Conservation (phyloP, 1,140 invertebrate species). For the Drosophila nikananu region DNA sequence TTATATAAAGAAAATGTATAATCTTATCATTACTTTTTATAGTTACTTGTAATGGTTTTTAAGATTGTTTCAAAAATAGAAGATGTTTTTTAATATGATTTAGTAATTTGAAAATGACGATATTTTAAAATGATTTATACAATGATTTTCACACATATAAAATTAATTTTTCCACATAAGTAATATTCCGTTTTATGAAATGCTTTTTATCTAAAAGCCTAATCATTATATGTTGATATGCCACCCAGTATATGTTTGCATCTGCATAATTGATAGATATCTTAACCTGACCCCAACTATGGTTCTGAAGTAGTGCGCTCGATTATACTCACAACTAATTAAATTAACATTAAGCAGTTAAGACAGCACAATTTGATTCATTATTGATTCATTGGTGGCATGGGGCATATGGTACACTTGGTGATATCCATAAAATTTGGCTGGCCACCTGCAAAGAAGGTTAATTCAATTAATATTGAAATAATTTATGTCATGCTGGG, state of each 20-base stretch:
- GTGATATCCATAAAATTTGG: slow-evolving; percentile 82
- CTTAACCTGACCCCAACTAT: neutral
- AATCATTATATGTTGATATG: neutral
- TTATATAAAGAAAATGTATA: too few species aligned
- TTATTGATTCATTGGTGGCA: slow-evolving; percentile 83
- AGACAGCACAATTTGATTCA: slow-evolving; percentile 74
- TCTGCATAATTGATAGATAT: too few species aligned
- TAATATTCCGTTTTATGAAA: neutral
- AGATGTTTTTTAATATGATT: too few species aligned
- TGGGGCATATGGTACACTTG: slow-evolving; percentile 79
- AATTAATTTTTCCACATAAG: too few species aligned
- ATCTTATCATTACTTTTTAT: too few species aligned
- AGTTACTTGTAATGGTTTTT: too few species aligned
- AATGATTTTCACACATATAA: too few species aligned
- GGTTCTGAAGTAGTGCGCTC: neutral
- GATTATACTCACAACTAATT: slow-evolving; percentile 74
- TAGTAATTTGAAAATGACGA: too few species aligned
- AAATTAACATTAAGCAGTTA: slow-evolving; percentile 70
- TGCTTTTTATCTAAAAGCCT: neutral
- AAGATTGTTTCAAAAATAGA: too few species aligned
- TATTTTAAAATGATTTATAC: too few species aligned
- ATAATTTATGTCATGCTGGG: too few species aligned
- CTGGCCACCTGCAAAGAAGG: slow-evolving; percentile 61
- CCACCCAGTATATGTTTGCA: neutral
- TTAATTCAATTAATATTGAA: neutral